A percentile compares a stretch with the other conserved stretches of the same genome.
Evolutionary conservation across 1,140 invertebrate genomes (phyloP).

Genomic region (Drosophila mojavensis): DNA sequence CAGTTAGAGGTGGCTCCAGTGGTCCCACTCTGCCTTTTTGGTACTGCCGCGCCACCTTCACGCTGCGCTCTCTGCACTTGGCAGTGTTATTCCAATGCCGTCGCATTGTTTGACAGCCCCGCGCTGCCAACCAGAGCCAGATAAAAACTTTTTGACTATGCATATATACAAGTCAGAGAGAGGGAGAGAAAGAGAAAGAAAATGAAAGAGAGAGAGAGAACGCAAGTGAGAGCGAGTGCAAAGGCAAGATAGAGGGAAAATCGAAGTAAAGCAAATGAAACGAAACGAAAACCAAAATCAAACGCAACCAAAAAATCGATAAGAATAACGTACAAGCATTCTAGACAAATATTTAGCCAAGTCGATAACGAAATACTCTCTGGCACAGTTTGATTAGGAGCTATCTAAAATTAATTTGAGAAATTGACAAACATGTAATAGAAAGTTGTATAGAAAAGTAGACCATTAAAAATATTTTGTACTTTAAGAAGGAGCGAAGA

Average conservation of each 20-base stretch:
- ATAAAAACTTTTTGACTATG: slow-evolving; percentile 49
- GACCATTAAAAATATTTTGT: neutral
- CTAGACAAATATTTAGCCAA: slow-evolving; percentile 14
- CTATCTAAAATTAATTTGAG: neutral
- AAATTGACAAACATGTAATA: neutral
- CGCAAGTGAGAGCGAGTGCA: neutral
- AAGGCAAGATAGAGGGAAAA: slow-evolving; percentile 20
- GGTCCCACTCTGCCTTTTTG: neutral
- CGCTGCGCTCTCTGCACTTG: slow-evolving; percentile 56
- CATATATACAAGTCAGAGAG: neutral
- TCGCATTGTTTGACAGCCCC: slow-evolving; percentile 73
- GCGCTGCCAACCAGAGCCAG: slow-evolving; percentile 12
- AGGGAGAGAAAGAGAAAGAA: neutral
- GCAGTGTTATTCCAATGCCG: slow-evolving; percentile 73
- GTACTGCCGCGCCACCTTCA: neutral
- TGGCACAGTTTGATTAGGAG: slow-evolving; percentile 36
- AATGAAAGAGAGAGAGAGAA: neutral
- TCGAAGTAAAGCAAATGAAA: slow-evolving; percentile 40
- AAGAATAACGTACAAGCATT: slow-evolving; percentile 62
- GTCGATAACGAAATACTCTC: slow-evolving; percentile 43
- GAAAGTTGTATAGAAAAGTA: neutral
- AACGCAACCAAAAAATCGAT: slow-evolving; percentile 73
- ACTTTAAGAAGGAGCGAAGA: too few species aligned
- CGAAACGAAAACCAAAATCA: slow-evolving; percentile 49
- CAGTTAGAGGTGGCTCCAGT: slow-evolving; percentile 1